Conservation (phyloP, 2,113 vertebrate species). For the Eubucco bourcierii region DNA sequence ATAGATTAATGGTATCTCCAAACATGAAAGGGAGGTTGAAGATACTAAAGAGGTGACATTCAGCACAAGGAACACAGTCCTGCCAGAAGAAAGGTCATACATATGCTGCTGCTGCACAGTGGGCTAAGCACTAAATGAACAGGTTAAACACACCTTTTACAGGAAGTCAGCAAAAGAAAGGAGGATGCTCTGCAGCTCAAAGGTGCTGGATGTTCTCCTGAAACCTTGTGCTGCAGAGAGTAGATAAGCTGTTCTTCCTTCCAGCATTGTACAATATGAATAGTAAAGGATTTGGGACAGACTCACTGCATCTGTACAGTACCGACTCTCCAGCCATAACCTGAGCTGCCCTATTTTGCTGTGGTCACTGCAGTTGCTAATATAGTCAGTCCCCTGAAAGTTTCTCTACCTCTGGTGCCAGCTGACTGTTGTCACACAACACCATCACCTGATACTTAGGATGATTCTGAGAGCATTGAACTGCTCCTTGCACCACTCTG, state of each 20-base stretch:
- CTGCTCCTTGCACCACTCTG: not conserved
- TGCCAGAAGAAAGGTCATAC: not conserved
- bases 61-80: not conserved
- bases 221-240: not conserved
- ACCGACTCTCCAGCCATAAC: not conserved
- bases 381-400: not conserved
- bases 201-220: not conserved
- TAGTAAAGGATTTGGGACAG: not conserved
- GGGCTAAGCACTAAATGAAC: not conserved
- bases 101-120: not conserved
- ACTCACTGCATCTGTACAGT: not conserved
- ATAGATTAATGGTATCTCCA: not conserved
- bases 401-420: not conserved
- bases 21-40: not conserved
- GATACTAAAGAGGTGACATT: not conserved
- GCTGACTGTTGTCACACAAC: not conserved
- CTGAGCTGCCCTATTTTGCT: not conserved
- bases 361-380: not conserved
- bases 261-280: not conserved
- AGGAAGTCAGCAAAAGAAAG: not conserved
- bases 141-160: not conserved
- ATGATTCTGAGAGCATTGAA: not conserved
- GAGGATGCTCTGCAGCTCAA: not conserved
- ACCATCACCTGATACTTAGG: not conserved
- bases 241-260: not conserved